phyloP scores from a whole-genome alignment of 92 coral and sea anemone genomes.

The Zoanthus gigantus region DNA sequence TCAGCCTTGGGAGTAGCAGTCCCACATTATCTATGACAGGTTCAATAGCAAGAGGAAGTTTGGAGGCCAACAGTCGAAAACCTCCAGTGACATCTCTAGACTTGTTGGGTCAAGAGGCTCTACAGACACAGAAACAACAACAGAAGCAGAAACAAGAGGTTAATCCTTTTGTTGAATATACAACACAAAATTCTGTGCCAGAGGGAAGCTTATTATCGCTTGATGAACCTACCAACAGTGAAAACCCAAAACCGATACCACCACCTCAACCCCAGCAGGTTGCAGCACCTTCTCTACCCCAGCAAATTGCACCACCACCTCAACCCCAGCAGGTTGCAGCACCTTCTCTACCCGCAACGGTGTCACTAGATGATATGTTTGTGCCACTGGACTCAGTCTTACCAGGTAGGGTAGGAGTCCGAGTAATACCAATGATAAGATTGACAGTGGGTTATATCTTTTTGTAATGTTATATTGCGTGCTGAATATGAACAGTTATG shows the following conservation, averaged over 20 bases:
- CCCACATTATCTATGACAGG: constrained; percentile 60
- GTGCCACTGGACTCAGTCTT: constrained; percentile 92
- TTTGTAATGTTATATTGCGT: too few relatives aligned
- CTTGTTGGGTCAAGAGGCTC: constrained; percentile 84
- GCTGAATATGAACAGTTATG: too few relatives aligned
- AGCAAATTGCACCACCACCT: too few relatives aligned
- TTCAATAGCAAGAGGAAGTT: constrained; percentile 58
- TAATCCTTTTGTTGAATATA: constrained; percentile 59
- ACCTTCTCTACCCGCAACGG: constrained; percentile 19
- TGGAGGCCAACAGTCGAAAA: constrained; percentile 54
- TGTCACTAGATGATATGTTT: constrained; percentile 80
- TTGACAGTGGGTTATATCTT: too few relatives aligned
- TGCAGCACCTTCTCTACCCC: constrained; percentile 14
- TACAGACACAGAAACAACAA: constrained; percentile 91
- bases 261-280: constrained; percentile 22
- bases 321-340: background rate
- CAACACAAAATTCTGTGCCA: constrained; percentile 35
- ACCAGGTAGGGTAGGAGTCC: constrained; percentile 70
- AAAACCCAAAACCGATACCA: background rate
- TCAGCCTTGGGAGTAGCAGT: constrained; percentile 67
- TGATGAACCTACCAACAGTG: constrained; percentile 58
- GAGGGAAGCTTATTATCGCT: constrained; percentile 59
- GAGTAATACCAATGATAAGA: too few relatives aligned
- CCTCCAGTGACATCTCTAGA: constrained; percentile 82
- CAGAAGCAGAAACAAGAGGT: constrained; percentile 85